phyloP scores from a whole-genome alignment of 2,113 vertebrate genomes.

The Mormyrus lacerda region DNA sequence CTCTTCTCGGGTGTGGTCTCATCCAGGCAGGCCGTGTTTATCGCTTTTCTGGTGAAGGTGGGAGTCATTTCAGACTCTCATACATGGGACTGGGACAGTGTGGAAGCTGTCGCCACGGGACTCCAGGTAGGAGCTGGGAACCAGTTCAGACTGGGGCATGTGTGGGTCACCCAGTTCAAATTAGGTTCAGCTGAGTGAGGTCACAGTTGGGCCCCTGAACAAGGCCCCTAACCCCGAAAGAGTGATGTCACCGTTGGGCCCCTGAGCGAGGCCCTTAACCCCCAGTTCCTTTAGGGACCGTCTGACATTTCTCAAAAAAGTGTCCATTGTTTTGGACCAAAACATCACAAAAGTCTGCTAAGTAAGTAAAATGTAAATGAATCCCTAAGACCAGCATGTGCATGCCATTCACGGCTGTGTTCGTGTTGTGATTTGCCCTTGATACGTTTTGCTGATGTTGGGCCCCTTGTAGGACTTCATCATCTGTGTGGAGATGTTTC shows the following conservation, averaged over 20 bases:
- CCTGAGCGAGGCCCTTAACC: background rate
- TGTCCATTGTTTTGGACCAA: background rate
- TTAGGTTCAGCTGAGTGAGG: background rate
- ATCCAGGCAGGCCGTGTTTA: conserved; percentile 88
- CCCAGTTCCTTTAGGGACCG: background rate
- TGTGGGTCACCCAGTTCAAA: background rate
- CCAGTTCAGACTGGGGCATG: background rate
- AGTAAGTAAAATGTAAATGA: too few species aligned
- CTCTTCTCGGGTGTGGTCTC: background rate
- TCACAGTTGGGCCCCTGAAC: background rate
- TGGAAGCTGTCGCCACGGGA: conserved; percentile 92
- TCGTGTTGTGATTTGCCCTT: background rate
- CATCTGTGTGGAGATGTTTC: conserved; percentile 96
- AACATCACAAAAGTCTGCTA: background rate
- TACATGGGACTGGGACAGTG: conserved; percentile 89
- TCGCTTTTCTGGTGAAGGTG: conserved; percentile 90
- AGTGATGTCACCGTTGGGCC: background rate
- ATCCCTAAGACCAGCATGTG: too few species aligned
- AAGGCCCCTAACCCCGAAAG: background rate
- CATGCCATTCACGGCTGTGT: too few species aligned
- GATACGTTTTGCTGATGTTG: background rate
- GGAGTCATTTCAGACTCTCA: conserved; percentile 84
- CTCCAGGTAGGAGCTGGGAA: conserved; percentile 69
- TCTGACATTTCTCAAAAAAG: background rate
- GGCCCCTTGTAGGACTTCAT: conserved; percentile 77